Evolutionary conservation across 2,888 invertebrate species (phyloP).

Genomic region (Urechis unicinctus): DNA sequence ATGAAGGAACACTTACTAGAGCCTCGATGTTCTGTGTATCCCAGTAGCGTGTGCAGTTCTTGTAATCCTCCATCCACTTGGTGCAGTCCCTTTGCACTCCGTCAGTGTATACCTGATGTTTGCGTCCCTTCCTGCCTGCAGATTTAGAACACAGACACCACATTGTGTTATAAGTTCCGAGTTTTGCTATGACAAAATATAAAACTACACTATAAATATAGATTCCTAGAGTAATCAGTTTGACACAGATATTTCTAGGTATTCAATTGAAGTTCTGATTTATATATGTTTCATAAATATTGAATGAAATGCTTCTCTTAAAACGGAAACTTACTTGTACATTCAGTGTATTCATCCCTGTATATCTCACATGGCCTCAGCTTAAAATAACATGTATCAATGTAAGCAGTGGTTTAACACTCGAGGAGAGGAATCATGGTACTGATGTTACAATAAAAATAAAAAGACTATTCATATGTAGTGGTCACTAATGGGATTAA

Average conservation of each 20-base stretch:
- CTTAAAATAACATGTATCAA: too few relatives aligned
- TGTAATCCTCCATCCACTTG: conserved; percentile 72
- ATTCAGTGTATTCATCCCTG: conserved; percentile 16
- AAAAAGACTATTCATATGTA: too few relatives aligned
- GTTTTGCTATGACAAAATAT: neutral
- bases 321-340: conserved; percentile 20
- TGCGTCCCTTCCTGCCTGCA: conserved; percentile 14
- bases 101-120: conserved; percentile 75
- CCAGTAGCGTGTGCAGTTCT: conserved; percentile 64
- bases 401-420: too few relatives aligned
- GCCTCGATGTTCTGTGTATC: neutral
- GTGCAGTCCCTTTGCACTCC: conserved; percentile 69
- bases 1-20: neutral
- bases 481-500: too few relatives aligned
- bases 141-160: too few relatives aligned
- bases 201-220: neutral
- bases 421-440: too few relatives aligned
- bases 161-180: neutral
- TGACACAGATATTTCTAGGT: too few relatives aligned
- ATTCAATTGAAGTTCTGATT: too few relatives aligned
- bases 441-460: too few relatives aligned
- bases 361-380: conserved; percentile 17
- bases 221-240: too few relatives aligned
- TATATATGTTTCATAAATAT: too few relatives aligned
- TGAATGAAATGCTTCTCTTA: too few relatives aligned